These are phyloP conservation scores for Orientallactaga sibirica DNA, from an alignment of 2,797 vertebrate genomes.

Conservation along the genomic window DNA sequence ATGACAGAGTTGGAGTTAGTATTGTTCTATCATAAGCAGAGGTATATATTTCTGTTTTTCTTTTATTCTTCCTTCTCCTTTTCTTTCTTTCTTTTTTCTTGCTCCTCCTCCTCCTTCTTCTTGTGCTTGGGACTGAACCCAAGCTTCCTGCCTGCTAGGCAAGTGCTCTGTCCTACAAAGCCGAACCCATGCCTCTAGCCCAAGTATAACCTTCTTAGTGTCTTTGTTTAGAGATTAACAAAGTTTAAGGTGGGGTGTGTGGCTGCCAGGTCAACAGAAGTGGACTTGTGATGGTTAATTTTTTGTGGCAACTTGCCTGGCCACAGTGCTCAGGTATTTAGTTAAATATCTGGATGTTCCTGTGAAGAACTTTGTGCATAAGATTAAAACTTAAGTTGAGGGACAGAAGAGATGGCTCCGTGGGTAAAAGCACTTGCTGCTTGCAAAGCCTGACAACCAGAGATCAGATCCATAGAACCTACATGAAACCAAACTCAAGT, in stretches of 20 bases:
- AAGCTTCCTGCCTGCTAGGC: not conserved
- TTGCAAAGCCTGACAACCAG: too few species aligned
- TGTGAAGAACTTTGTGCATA: constrained; percentile 8
- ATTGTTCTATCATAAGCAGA: not conserved
- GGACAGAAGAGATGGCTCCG: not conserved
- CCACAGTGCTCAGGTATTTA: not conserved
- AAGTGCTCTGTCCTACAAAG: not conserved
- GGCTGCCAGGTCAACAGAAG: not conserved
- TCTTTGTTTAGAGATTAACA: constrained; percentile 8
- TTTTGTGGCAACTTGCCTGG: not conserved
- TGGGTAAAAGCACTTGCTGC: too few species aligned
- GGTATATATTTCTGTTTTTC: not conserved
- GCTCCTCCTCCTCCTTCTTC: not conserved
- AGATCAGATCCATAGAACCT: too few species aligned
- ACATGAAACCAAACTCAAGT: too few species aligned
- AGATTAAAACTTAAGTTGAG: constrained; percentile 7
- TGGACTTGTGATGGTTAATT: not conserved
- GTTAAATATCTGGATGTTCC: constrained; percentile 25
- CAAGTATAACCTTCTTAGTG: not conserved
- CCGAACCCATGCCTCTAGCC: not conserved
- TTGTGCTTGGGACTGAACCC: not conserved
- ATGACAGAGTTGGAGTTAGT: not conserved
- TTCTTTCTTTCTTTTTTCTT: too few species aligned
- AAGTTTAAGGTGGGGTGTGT: not conserved
- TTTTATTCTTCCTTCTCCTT: not conserved